Evolutionary conservation across 2,797 vertebrate species (phyloP), one percentile per base, ranked within the genome.

Genomic region (Coendou prehensilis): DNA sequence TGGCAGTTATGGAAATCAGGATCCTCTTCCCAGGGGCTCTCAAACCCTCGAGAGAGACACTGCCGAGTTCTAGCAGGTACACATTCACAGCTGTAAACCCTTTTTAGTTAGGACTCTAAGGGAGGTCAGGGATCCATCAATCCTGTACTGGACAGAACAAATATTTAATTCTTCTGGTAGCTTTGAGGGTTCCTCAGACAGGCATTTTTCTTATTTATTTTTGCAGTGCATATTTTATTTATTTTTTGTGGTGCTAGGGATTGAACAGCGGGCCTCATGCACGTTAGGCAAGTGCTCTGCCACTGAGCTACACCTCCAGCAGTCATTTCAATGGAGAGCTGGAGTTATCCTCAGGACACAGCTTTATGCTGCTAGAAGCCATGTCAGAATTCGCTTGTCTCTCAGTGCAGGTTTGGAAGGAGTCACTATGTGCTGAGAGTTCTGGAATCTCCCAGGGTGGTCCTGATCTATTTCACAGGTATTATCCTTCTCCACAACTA

Each of bases 401-500:
- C 26, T 75, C 50, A 30, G 20, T 30, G 50, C 69, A 45, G 6
- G 20, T 91, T 50, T 93, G 52, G 47, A 45, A 9, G 23, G 63
- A 47, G n/a, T 84, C 47, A 30, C 61, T 79, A 41, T 47, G 73
- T n/a, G 20, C 61, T 61, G 61, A 17, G 14, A 82, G 76, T 87
- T 78, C 45, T 56, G 57, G 45, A 79, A 45, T 86, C 73, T 20
- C 56, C 26, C 28, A 41, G 17, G 15, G 26, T 6, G 73, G 30
- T 64, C 33, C n/a, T 45, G 13, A 73, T 41, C 45, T 95, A 47
- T 71, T 76, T 90, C 17, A 50, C 17, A 92, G 18, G 56, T 26
- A 41, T 1, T 41, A 30, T 54, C 67, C 67, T 89, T 94, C 83
- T 90, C 64, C 86, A 94, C 79, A 91, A 71, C 54, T 71, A 54